Percentiles rank a stretch among this genome's conserved stretches.
Conservation (phyloP, 2,113 vertebrate species). For the Aphelocoma coerulescens region DNA sequence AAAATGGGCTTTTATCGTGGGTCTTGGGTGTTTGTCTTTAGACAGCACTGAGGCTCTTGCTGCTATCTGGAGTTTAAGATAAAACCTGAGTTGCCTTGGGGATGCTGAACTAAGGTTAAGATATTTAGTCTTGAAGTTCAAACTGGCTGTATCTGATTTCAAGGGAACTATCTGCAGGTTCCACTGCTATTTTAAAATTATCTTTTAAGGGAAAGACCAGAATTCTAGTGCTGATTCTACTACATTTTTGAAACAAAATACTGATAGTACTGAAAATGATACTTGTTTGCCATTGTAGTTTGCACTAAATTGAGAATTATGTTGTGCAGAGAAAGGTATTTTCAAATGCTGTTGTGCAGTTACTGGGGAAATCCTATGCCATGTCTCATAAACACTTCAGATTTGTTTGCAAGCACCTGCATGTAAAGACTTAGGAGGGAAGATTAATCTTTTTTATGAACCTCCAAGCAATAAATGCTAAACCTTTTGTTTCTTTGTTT, state of each 20-base stretch:
- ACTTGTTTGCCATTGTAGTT: background rate
- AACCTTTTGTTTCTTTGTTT: conserved; percentile 3
- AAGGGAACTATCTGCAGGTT: background rate
- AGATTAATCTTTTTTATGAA: background rate
- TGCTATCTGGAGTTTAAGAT: background rate
- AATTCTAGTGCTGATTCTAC: background rate
- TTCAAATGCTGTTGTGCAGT: background rate
- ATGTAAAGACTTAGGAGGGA: background rate
- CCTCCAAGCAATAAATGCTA: background rate
- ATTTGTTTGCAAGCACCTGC: background rate
- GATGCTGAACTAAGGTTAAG: background rate
- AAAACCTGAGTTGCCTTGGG: background rate
- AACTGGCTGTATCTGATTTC: background rate
- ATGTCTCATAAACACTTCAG: background rate
- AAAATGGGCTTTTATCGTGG: background rate
- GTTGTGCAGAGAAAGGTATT: background rate
- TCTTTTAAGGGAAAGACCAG: background rate
- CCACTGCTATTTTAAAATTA: background rate
- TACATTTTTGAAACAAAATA: background rate
- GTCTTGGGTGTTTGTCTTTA: background rate
- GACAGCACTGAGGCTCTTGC: background rate
- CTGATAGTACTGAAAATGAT: background rate
- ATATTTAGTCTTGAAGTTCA: background rate
- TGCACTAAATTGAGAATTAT: background rate
- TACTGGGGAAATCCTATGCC: background rate